Evolutionary conservation across 2,113 vertebrate species (phyloP), one percentile per base, ranked within the genome.

Genomic region (Mastomys natalensis): DNA sequence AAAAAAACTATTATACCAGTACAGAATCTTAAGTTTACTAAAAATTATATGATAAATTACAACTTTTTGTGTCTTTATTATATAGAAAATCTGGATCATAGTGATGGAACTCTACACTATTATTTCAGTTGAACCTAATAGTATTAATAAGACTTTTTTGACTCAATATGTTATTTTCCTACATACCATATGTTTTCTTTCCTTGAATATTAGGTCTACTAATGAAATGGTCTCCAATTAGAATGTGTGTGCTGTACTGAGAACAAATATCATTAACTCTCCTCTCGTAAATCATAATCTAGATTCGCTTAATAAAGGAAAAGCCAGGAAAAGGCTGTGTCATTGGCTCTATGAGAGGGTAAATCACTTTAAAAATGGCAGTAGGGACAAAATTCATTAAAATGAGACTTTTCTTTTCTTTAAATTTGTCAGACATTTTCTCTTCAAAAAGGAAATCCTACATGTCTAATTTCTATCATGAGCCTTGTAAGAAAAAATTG

Each of bases 181-280:
- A 43, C 3, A 66, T 86, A 81, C 24, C 60, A 88, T 84, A 55
- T 81, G 45, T 45, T 89, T 85, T 90, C 45, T 55, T 88, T 85
- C 92, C 26, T 96, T 92, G 37, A 94, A 82, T 84, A 1, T 17
- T 82, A 4, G n/a, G 81, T 96, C 31, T 87, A 96, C 66, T 96
- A 97, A 95, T 92, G 68, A 94, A 91, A 45, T 51, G 43, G 74
- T 62, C 73, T 95, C 70, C 60, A 87, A 17, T 48, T n/a, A 85
- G 21, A 15, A 93, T 89, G 19, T 90, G 43, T 87, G 15, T 82
- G 48, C 74, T 77, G 5, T 84, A 81, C 19, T 82, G 90, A 95
- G 85, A 96, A 94, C 94, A 91, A 93, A 96, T 90, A 88, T 4
- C 43, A 90, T 8, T 16, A 91, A 92, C 87, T 37, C 53, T 94